These are phyloP conservation scores for Eremophila alpestris DNA, from an alignment of 2,797 vertebrate genomes.

Conservation along the genomic window DNA sequence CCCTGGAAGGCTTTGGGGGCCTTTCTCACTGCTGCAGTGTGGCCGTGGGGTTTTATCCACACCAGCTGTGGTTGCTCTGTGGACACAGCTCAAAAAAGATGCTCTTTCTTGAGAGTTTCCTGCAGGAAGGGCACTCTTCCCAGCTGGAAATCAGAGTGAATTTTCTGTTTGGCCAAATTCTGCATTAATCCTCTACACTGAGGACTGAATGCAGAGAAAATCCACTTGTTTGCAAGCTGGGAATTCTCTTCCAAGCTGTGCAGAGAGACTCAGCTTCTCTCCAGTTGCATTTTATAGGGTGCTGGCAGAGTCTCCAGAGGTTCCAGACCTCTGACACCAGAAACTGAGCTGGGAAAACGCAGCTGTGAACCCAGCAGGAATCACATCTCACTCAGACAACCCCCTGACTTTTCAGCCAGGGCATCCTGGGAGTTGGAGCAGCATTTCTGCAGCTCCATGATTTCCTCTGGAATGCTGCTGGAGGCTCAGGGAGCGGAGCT, in stretches of 20 bases:
- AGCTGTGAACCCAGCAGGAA: background rate
- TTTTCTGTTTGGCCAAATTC: background rate
- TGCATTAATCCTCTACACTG: background rate
- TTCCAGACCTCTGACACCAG: background rate
- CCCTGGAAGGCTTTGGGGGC: background rate
- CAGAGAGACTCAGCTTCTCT: background rate
- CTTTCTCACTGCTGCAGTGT: background rate
- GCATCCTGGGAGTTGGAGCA: background rate
- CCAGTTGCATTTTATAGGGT: background rate
- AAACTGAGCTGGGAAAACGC: rapidly evolving
- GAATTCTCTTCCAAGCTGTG: background rate
- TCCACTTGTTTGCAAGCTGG: background rate
- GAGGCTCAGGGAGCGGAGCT: background rate
- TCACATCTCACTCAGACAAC: rapidly evolving
- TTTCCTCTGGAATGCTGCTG: background rate
- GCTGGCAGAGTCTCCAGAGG: background rate
- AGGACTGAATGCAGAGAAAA: background rate
- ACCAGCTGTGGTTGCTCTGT: background rate
- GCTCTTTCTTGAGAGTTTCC: background rate
- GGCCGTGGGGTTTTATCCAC: background rate
- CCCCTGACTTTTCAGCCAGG: background rate
- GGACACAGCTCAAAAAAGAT: background rate
- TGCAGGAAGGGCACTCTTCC: background rate
- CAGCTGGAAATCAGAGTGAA: background rate
- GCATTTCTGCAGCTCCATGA: background rate